These are phyloP conservation scores for Keiferia lycopersicella DNA, from an alignment of 2,888 invertebrate species.

Conservation along the genomic window DNA sequence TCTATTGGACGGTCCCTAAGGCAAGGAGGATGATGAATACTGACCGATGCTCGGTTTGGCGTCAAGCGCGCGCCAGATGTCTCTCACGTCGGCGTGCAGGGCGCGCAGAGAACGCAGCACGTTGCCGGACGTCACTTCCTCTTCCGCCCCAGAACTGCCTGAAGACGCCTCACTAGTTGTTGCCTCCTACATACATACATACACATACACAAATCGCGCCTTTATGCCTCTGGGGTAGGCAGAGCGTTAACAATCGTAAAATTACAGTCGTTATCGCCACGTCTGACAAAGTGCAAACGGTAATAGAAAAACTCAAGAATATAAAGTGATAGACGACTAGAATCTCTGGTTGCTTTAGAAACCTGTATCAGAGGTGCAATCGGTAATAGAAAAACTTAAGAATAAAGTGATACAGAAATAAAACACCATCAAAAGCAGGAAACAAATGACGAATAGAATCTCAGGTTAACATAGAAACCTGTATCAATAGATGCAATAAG, in stretches of 20 bases:
- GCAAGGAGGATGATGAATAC: no score
- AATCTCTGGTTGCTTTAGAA: background rate
- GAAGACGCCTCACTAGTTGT: slow-evolving; percentile 64
- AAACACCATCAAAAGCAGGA: background rate
- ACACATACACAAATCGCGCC: no score
- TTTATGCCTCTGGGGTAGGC: no score
- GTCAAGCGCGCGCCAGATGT: slow-evolving; percentile 60
- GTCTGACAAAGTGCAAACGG: no score
- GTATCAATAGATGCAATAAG: slow-evolving; percentile 39
- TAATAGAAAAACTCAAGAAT: no score
- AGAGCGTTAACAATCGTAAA: no score
- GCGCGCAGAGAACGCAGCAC: slow-evolving; percentile 57
- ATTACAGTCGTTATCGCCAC: no score
- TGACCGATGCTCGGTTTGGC: slow-evolving; percentile 38
- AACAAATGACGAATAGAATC: background rate
- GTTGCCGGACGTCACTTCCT: slow-evolving; percentile 53
- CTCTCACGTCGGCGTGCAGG: slow-evolving; percentile 52
- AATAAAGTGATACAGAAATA: background rate
- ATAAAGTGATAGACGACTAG: background rate
- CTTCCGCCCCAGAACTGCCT: slow-evolving; percentile 46
- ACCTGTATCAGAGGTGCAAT: slow-evolving; percentile 62
- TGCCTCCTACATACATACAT: slow-evolving; percentile 43
- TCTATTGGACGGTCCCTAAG: no score
- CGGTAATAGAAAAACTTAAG: slow-evolving; percentile 20
- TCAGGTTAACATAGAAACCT: slow-evolving; percentile 43